Conservation (phyloP, 2,113 vertebrate species). For the Vulpes vulpes region DNA sequence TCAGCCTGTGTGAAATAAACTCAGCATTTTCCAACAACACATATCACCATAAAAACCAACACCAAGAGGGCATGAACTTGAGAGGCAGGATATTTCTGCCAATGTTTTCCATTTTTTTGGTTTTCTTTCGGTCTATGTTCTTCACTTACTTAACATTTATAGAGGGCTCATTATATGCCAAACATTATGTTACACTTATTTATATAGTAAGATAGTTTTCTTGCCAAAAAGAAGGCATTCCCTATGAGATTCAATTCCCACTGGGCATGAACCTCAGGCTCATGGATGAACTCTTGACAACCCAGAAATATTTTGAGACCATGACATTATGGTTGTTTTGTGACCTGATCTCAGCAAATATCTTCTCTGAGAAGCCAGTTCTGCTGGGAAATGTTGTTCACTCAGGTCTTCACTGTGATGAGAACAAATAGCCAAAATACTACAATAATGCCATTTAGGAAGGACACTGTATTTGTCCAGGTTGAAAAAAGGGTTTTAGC, state of each 20-base stretch:
- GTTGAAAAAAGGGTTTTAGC: background rate
- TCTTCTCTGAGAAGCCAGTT: background rate
- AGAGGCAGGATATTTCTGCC: background rate
- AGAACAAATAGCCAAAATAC: background rate
- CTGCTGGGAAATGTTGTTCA: slow-evolving; percentile 7
- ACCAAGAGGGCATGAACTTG: background rate
- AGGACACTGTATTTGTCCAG: background rate
- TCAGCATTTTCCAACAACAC: slow-evolving; percentile 47
- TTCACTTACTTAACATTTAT: background rate
- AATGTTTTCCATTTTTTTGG: background rate
- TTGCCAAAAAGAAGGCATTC: slow-evolving; percentile 16
- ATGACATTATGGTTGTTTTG: background rate
- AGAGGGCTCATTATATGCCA: background rate
- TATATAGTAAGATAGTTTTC: background rate
- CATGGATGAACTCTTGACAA: slow-evolving; percentile 8
- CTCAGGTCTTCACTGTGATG: background rate
- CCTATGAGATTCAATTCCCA: background rate
- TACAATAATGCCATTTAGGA: background rate
- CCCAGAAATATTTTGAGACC: background rate
- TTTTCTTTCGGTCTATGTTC: background rate
- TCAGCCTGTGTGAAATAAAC: background rate
- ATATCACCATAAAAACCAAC: slow-evolving; percentile 10
- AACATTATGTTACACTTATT: background rate
- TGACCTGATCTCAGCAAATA: slow-evolving; percentile 7
- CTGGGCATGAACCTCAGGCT: background rate